Conservation (phyloP, 2,113 vertebrate genomes). For the Labeo catla region DNA sequence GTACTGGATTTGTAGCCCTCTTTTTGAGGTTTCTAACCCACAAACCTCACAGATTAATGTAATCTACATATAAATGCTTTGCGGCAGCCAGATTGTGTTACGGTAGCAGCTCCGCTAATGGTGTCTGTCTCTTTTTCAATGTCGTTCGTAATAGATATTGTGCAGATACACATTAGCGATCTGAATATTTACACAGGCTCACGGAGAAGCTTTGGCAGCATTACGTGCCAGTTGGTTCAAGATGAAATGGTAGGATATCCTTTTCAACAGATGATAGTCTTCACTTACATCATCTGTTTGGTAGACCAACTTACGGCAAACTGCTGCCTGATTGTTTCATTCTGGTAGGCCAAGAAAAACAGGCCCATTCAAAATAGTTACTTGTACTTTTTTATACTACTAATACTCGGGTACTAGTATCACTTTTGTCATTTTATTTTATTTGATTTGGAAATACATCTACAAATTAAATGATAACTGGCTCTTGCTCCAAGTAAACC, state of each 20-base stretch:
- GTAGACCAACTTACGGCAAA: neutral
- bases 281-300: constrained; percentile 29
- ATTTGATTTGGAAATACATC: neutral
- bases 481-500: neutral
- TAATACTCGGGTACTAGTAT: no score
- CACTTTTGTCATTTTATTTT: no score
- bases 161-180: neutral
- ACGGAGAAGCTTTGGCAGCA: neutral
- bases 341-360: neutral
- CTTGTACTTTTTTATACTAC: neutral
- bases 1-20: neutral
- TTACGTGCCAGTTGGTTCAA: neutral
- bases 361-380: neutral
- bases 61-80: neutral
- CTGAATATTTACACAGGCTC: constrained; percentile 35
- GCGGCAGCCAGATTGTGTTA: neutral
- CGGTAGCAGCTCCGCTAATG: neutral
- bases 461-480: neutral
- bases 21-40: neutral
- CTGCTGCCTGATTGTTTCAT: neutral
- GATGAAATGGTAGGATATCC: constrained; percentile 14
- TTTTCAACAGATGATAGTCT: constrained; percentile 18
- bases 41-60: neutral
- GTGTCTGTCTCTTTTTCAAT: neutral
- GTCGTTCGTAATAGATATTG: neutral